A percentile compares a stretch with the other conserved stretches of the same genome.
Evolutionary conservation across 2,888 invertebrate genomes (phyloP).

Genomic region (Agrochola litura): DNA sequence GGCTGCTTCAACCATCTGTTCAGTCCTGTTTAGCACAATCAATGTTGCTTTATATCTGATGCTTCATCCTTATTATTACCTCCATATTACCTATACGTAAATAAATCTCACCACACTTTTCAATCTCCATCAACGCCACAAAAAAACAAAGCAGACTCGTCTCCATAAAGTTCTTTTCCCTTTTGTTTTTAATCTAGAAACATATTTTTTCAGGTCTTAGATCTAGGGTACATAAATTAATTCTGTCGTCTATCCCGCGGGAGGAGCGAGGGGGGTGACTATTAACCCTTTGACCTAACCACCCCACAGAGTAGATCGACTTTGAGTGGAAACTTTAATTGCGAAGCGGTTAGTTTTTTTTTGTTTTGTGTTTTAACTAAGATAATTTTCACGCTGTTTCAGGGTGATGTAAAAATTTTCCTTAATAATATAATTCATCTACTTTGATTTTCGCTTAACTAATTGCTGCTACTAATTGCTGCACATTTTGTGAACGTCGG

Average conservation of each 20-base stretch:
- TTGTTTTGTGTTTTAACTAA: constrained; percentile 29
- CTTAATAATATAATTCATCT: background rate
- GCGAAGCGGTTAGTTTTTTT: constrained; percentile 22
- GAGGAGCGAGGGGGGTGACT: constrained; percentile 54
- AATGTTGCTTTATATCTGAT: background rate
- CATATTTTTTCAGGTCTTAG: constrained; percentile 49
- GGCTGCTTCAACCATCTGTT: background rate
- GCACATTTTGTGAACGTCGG: background rate
- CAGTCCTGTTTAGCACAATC: background rate
- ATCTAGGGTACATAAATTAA: constrained; percentile 71
- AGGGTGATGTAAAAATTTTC: background rate
- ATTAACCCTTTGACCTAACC: constrained; percentile 69
- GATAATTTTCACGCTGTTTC: constrained; percentile 22
- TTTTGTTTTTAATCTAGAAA: constrained; percentile 47
- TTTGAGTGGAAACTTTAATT: constrained; percentile 64
- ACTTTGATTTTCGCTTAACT: background rate
- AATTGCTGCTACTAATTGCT: background rate
- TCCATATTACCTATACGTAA: background rate
- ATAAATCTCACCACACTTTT: background rate
- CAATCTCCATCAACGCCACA: background rate
- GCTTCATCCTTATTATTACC: background rate
- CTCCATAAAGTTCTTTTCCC: background rate
- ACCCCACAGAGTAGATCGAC: constrained; percentile 51
- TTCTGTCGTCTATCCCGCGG: constrained; percentile 66
- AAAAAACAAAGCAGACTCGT: background rate